Percentiles rank a stretch among this genome's conserved stretches.
phyloP scores from a whole-genome alignment of 1,140 invertebrate species.

The Leptestheria dahalacensis region DNA sequence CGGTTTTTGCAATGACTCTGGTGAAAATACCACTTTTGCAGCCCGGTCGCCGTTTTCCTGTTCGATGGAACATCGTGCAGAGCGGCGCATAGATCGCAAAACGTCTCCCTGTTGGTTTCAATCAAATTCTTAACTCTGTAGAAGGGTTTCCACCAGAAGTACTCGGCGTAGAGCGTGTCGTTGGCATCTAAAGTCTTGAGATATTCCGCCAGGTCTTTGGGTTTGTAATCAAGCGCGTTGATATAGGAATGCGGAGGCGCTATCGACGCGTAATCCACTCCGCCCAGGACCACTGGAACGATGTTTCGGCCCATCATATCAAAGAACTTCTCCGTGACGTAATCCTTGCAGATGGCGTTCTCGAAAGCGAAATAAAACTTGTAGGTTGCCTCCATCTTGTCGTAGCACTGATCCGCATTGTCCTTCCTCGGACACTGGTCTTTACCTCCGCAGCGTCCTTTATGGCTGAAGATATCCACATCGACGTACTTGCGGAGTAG shows the following conservation, averaged over 20 bases:
- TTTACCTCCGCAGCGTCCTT: constrained; percentile 12
- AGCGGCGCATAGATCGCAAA: constrained; percentile 1
- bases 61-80: not conserved
- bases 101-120: not conserved
- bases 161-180: constrained; percentile 11
- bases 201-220: constrained; percentile 7
- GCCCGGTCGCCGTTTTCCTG: not conserved
- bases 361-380: constrained; percentile 37
- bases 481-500: constrained; percentile 4
- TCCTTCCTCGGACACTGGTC: constrained; percentile 7
- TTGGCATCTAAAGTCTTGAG: constrained; percentile 8
- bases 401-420: constrained; percentile 14
- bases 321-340: constrained; percentile 28
- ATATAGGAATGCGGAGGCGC: constrained; percentile 13
- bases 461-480: not conserved
- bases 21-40: not conserved
- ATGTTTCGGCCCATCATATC: constrained; percentile 22
- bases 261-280: constrained; percentile 14
- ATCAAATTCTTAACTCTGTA: constrained; percentile 6
- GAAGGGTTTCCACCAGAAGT: constrained; percentile 16
- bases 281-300: constrained; percentile 24
- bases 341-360: constrained; percentile 30
- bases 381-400: constrained; percentile 24
- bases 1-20: not conserved
- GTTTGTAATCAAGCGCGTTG: constrained; percentile 13